Evolutionary conservation across 1,140 invertebrate genomes (phyloP), one percentile per base, ranked within the genome.

Genomic region (Aphelinus atriplicis): DNA sequence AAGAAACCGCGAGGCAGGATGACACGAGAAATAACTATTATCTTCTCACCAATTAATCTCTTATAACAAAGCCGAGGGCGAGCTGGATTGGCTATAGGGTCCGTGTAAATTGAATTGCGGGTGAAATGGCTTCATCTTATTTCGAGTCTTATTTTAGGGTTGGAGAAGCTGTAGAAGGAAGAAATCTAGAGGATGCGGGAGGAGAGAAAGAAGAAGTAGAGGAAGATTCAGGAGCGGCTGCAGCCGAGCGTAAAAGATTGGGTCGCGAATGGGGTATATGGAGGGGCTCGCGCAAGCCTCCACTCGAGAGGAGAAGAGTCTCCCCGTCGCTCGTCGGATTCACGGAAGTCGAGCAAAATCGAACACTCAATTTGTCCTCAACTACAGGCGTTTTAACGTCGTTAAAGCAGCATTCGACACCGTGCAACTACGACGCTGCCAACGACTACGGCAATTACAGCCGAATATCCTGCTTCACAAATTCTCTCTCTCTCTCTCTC

Each of bases 211-310:
- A 26, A 26, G 65, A 42, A 51, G 1, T 43, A 43, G 26, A 55
- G 56, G 65, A 67, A 67, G 65, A 67, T 67, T 56, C 53, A 42
- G 51, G 7, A 26, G 63, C 48, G 10, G 26, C 26, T 26, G 47
- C 65, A 67, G 65, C 43, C 65, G 43, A 56, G 50, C 65, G 65
- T 67, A 67, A 67, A 42, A 67, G 65, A 67, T 67, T 67, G 65
- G 51, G 46, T 67, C 53, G 50, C 50, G 7, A 55, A 9, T 56
- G 26, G 26, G 26, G 26, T 26, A 26, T 26, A 26, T 26, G 26
- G 9, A 9, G 4, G 51, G 51, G 4, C 51, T 4, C 51, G 26
- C 26, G 26, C 26, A 26, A 26, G 26, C 26, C 26, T 43, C 61
- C n/a, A 65, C 47, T 63, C 46, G 61, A 43, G 45, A 65, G 51